Evolutionary conservation across 2,113 vertebrate species (phyloP).

Genomic region (Protobothrops flavoviridis): DNA sequence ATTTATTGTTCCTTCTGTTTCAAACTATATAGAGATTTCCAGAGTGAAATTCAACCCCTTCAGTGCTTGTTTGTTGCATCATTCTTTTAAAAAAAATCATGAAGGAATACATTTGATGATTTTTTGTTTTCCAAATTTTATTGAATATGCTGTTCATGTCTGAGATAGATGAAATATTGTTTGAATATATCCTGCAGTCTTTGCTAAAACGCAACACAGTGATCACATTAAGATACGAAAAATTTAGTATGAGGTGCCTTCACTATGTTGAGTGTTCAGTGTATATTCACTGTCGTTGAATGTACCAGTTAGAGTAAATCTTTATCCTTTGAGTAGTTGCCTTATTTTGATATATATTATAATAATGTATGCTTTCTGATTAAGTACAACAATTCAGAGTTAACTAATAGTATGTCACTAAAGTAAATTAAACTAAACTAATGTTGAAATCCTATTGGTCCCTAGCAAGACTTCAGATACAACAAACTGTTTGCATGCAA

Average conservation of each 20-base stretch:
- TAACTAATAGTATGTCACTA: background rate
- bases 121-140: constrained; percentile 47
- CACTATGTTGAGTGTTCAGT: background rate
- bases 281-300: background rate
- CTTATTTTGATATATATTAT: background rate
- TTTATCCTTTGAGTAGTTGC: background rate
- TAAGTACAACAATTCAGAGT: background rate
- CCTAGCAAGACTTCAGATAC: background rate
- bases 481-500: background rate
- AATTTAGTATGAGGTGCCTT: background rate
- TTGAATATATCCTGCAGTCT: constrained; percentile 21
- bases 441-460: background rate
- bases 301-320: background rate
- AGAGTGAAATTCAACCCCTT: constrained; percentile 70
- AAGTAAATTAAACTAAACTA: background rate
- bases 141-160: constrained; percentile 45
- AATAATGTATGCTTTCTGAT: background rate
- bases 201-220: background rate
- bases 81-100: constrained; percentile 28
- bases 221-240: background rate
- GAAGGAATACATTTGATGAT: constrained; percentile 39
- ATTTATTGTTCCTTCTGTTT: constrained; percentile 73
- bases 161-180: constrained; percentile 39
- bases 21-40: constrained; percentile 69
- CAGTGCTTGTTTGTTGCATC: constrained; percentile 61